These are phyloP conservation scores for Pangasius larnaudii DNA, from an alignment of 2,797 vertebrate genomes.

Conservation along the genomic window DNA sequence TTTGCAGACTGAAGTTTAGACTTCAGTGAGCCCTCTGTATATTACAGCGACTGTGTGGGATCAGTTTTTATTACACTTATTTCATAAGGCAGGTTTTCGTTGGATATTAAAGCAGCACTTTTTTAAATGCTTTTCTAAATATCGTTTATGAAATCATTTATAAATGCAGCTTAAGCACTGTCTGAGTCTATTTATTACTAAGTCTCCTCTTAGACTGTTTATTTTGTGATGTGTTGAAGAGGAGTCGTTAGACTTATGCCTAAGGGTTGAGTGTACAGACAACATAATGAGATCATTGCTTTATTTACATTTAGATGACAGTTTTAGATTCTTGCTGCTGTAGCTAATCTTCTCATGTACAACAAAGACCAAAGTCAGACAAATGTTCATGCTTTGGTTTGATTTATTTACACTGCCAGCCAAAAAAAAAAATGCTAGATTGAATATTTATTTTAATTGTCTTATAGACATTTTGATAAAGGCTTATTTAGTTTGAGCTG, in stretches of 20 bases:
- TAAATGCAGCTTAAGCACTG: background rate
- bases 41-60: background rate
- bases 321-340: background rate
- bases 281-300: constrained; percentile 11
- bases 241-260: background rate
- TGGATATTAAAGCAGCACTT: constrained; percentile 7
- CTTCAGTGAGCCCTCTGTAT: background rate
- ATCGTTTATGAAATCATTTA: constrained; percentile 2
- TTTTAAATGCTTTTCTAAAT: constrained; percentile 9
- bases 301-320: background rate
- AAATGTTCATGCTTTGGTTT: background rate
- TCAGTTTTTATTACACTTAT: background rate
- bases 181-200: background rate
- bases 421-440: background rate
- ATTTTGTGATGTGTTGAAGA: background rate
- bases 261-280: background rate
- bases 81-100: background rate
- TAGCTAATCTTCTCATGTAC: background rate
- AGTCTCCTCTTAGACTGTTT: constrained; percentile 6
- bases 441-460: background rate
- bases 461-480: background rate
- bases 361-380: background rate
- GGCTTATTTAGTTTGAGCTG: background rate
- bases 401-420: background rate
- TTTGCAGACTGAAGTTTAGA: background rate